Conservation (phyloP, 1,140 invertebrate genomes). For the Brachionus asplanchnoidis region DNA sequence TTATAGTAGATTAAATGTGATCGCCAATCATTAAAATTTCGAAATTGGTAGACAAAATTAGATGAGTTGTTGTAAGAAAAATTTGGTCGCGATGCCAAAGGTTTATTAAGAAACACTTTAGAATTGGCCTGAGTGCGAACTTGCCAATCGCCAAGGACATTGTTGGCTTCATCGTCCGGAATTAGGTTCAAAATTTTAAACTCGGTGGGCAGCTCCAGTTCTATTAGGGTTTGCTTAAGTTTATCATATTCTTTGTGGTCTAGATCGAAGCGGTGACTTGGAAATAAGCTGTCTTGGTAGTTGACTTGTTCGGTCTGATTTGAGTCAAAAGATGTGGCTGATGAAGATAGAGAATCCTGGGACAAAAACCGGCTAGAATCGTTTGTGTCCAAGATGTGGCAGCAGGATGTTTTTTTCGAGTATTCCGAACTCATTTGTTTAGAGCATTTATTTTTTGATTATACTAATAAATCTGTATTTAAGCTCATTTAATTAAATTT, state of each 20-base stretch:
- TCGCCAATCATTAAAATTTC: constrained; percentile 24
- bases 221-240: background rate
- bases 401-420: background rate
- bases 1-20: constrained; percentile 30
- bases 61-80: background rate
- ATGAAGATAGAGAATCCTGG: background rate
- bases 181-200: background rate
- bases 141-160: background rate
- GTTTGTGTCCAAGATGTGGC: background rate
- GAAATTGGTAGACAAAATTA: constrained; percentile 6
- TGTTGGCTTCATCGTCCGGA: background rate
- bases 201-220: background rate
- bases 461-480: background rate
- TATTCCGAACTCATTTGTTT: background rate
- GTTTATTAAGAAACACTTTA: background rate
- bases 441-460: background rate
- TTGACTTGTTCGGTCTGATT: background rate
- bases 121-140: background rate
- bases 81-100: background rate
- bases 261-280: background rate
- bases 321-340: background rate
- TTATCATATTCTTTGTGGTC: constrained; percentile 4
- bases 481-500: constrained; percentile 18
- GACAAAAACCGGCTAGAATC: background rate
- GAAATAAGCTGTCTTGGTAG: background rate